phyloP scores from a whole-genome alignment of 2,888 invertebrate species.

The Magallana nippona region DNA sequence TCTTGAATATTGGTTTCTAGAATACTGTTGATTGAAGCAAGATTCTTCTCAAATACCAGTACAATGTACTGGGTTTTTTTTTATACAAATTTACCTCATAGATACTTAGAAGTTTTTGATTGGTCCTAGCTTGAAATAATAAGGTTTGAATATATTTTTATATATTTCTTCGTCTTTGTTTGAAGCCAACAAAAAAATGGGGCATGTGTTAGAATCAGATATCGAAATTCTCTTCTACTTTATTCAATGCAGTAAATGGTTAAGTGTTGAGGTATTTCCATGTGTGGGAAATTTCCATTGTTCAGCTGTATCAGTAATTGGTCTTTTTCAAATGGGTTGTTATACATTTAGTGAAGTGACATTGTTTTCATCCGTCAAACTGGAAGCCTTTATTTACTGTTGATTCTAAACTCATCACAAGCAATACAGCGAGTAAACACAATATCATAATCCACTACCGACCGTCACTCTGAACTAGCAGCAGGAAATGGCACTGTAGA shows the following conservation, averaged over 20 bases:
- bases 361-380: not conserved
- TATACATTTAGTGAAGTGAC: not conserved
- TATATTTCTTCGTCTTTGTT: too few species aligned
- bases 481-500: slow-evolving; percentile 9
- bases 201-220: too few species aligned
- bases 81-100: too few species aligned
- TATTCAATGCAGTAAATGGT: not conserved
- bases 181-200: too few species aligned
- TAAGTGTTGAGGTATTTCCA: not conserved
- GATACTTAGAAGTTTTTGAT: too few species aligned
- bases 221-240: too few species aligned
- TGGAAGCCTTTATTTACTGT: not conserved
- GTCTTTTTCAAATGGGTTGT: not conserved
- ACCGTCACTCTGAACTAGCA: not conserved
- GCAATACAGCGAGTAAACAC: not conserved
- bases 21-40: too few species aligned
- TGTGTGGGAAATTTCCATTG: not conserved
- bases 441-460: not conserved
- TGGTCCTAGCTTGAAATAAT: too few species aligned
- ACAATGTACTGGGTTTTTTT: too few species aligned
- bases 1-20: too few species aligned
- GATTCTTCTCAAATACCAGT: too few species aligned
- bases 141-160: too few species aligned
- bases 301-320: not conserved
- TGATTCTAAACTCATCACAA: not conserved